Evolutionary conservation across 2,113 vertebrate species (phyloP), one percentile per base, ranked within the genome.

Genomic region (Fregata magnificens): DNA sequence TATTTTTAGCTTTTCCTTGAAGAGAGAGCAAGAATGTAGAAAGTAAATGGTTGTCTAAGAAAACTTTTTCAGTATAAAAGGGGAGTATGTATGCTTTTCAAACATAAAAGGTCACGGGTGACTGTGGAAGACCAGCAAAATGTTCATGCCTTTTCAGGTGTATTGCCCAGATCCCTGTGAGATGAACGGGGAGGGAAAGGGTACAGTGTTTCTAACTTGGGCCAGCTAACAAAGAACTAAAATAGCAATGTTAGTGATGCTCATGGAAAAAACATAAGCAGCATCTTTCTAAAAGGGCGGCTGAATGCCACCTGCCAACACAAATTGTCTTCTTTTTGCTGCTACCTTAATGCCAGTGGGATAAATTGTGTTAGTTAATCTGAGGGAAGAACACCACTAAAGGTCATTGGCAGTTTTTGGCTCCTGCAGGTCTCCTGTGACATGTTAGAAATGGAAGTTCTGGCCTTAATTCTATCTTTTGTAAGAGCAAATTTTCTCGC

Each of bases 191-290:
- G 31, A 24, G 31, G 22, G 47, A 55, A 66, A 67, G 18, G 8
- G 16, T 40, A 10, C 28, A 55, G 40, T 40, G 16, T 20, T 45
- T n/a, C n/a, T 59, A 49, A 65, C 11, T 15, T 50, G 34, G 45
- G 9, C 10, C 36, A 65, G 15, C 20, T 70, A 83, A 65, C 2
- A 53, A 18, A 63, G 34, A 66, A 56, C 24, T 31, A 21, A 59
- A 74, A 8, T 13, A 21, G 7, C 7, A 4, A 1, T 31, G 8
- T 28, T 34, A 44, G 16, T 1, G 5, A 34, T 13, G 19, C 20
- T 47, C 10, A 15, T 20, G 36, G 28, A 59, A 69, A 91, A 91
- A n/a, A 1, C 10, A 1, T 9, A 40, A 38, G 36, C 11, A 65
- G 4, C 32, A 16, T 65, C 7, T 88, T 72, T 83, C 22, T 36